Percentiles rank a stretch among this genome's conserved stretches.
phyloP scores from a whole-genome alignment of 2,113 vertebrate species.

The Cepphus grylle region DNA sequence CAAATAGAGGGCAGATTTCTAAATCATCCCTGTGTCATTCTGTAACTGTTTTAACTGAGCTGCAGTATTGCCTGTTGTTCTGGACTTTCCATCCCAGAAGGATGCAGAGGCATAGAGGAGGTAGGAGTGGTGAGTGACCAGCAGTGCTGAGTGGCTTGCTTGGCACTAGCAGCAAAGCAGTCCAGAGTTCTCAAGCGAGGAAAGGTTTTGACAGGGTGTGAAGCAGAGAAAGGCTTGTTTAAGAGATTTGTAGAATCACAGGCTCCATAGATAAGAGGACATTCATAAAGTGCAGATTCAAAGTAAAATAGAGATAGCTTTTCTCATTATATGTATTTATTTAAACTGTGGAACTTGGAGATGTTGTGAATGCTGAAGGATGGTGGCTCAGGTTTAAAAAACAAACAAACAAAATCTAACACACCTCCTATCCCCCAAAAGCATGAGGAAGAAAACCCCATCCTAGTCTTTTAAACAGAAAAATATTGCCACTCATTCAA shows the following conservation, averaged over 20 bases:
- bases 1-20: background rate
- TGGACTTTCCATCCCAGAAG: background rate
- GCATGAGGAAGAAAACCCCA: background rate
- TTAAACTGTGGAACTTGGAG: background rate
- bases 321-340: background rate
- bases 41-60: background rate
- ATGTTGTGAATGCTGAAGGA: background rate
- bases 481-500: background rate
- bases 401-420: background rate
- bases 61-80: background rate
- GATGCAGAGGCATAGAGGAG: background rate
- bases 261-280: background rate
- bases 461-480: background rate
- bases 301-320: background rate
- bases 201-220: background rate
- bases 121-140: background rate
- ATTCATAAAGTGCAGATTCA: background rate
- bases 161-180: background rate
- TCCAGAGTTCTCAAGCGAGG: background rate
- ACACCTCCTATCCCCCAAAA: background rate
- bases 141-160: background rate
- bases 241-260: background rate
- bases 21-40: background rate
- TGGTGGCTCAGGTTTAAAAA: background rate
- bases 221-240: background rate